Evolutionary conservation across 2,888 invertebrate species (phyloP), one percentile per base, ranked within the genome.

Genomic region (Acholoe squamosa): DNA sequence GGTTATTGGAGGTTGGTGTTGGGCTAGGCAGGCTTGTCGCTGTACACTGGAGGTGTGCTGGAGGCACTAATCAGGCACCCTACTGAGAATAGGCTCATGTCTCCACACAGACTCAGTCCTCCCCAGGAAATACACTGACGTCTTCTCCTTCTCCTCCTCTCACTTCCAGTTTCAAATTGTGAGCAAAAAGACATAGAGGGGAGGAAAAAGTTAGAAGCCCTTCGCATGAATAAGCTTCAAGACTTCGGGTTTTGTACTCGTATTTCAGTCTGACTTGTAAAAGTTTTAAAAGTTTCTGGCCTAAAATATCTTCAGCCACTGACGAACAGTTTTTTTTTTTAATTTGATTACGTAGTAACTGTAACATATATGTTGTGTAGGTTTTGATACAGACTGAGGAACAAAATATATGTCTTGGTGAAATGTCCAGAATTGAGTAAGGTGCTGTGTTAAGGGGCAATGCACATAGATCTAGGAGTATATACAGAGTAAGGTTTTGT

Each of bases 1-100:
- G n/a, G n/a, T n/a, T n/a, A 71, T 71, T 71, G 71, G 71, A 71
- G 61, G 25, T 71, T 71, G 71, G 71, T 5, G 71, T n/a, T 25
- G 71, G 71, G 71, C n/a, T 22, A 71, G 71, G 71, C 3, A 14
- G 61, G n/a, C 71, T 5, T 71, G n/a, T 71, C 31, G 61, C 43
- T 43, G 43, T 43, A 61, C 22, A 19, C 61, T 61, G 61, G 19
- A 61, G 61, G 71, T 28, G 0, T 25, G 71, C 71, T 71, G 71
- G 28, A 0, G 71, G 71, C 71, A 28, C 25, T 71, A 71, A 71
- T 71, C 71, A 71, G 71, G 31, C 12, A 19, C 12, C 61, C 61
- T 19, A 14, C 61, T 12, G 61, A 61, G 43, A 43, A 43, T 28
- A 71, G 71, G 31, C 71, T 71, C 14, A 14, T 1, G 28, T 71